Conservation (phyloP, 35 echinoderm and acorn worm genomes). For the Hemicentrotus pulcherrimus region DNA sequence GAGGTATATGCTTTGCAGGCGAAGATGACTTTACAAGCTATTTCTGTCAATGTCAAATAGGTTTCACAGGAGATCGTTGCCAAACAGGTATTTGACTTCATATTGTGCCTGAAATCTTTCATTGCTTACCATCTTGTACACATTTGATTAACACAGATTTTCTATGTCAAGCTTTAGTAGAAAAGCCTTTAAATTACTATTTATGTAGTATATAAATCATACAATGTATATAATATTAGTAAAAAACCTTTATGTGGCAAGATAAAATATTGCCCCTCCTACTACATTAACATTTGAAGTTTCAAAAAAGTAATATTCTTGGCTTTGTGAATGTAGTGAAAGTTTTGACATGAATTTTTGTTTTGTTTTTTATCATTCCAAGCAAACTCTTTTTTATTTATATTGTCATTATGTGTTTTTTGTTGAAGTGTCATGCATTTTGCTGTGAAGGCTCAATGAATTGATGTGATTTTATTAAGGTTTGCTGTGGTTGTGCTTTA, state of each 20-base stretch:
- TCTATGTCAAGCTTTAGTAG: no score
- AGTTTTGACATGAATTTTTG: background rate
- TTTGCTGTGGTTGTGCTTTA: background rate
- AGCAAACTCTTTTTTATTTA: background rate
- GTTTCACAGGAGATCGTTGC: slow-evolving; percentile 15
- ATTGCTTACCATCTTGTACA: background rate
- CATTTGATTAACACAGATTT: no score
- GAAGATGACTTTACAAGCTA: background rate
- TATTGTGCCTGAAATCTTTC: background rate
- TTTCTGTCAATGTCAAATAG: slow-evolving; percentile 9
- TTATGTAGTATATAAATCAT: background rate
- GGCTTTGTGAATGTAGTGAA: background rate
- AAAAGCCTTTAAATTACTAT: no score
- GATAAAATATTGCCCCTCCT: no score
- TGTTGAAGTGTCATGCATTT: background rate
- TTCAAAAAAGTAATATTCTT: no score
- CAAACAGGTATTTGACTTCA: slow-evolving; percentile 40
- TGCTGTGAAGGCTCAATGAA: background rate
- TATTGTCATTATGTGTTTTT: background rate
- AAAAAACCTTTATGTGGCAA: no score
- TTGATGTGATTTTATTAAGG: background rate
- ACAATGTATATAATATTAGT: background rate
- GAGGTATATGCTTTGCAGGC: slow-evolving; percentile 58
- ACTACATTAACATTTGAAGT: no score
- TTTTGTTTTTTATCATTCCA: background rate